phyloP scores from a whole-genome alignment of 1,140 invertebrate genomes.

The Anthonomus grandis region DNA sequence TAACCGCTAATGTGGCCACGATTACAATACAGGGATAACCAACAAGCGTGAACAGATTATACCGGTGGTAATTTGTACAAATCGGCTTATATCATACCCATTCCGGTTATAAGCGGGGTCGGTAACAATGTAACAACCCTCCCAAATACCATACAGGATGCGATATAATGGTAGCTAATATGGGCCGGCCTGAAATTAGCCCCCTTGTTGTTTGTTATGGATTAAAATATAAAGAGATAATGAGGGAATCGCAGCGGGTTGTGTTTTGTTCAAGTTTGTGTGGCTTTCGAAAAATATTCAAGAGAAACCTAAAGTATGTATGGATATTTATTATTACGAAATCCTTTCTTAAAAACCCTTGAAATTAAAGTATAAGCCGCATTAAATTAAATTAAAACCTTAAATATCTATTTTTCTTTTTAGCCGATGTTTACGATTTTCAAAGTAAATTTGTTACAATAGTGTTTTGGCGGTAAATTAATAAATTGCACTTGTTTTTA shows the following conservation, averaged over 20 bases:
- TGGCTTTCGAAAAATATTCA: neutral
- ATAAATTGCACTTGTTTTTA: too few relatives aligned
- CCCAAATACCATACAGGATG: conserved; percentile 1
- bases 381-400: too few relatives aligned
- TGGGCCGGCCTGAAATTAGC: neutral
- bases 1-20: conserved; percentile 11
- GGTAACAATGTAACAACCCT: conserved; percentile 16
- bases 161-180: neutral
- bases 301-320: too few relatives aligned
- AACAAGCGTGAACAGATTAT: conserved; percentile 23
- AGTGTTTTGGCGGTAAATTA: too few relatives aligned
- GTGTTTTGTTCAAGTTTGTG: neutral
- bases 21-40: conserved; percentile 6
- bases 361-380: too few relatives aligned
- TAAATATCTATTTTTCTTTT: too few relatives aligned
- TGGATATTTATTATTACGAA: too few relatives aligned
- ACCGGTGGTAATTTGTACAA: conserved; percentile 21
- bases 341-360: too few relatives aligned
- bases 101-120: conserved; percentile 1
- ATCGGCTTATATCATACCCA: conserved; percentile 13
- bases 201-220: conserved; percentile 7
- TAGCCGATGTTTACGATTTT: too few relatives aligned
- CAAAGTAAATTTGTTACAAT: too few relatives aligned
- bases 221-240: neutral
- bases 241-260: neutral